Percentiles rank a stretch among this genome's conserved stretches.
Conservation (phyloP, 2,888 invertebrate genomes). For the Volucella inflata region DNA sequence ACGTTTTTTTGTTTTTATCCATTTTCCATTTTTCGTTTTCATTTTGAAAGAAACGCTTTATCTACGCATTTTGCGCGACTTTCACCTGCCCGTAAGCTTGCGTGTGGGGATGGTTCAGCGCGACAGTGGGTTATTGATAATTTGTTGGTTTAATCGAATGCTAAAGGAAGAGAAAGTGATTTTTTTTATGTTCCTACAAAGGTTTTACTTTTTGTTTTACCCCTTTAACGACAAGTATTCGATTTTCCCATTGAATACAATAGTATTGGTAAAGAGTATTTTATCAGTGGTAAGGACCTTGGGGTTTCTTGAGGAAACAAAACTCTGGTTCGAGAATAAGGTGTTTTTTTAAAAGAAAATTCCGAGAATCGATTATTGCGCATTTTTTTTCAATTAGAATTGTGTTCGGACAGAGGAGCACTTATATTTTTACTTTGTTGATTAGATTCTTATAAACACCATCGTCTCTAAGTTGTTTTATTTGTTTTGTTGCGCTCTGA, state of each 20-base stretch:
- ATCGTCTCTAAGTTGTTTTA: too few relatives aligned
- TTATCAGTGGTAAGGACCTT: background rate
- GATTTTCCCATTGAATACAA: background rate
- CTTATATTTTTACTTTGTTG: background rate
- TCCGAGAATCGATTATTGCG: conserved; percentile 16
- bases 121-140: background rate
- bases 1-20: conserved; percentile 37
- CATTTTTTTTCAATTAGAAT: background rate
- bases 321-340: conserved; percentile 1
- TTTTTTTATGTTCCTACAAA: background rate
- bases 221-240: conserved; percentile 17
- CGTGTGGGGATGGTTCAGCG: background rate
- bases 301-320: background rate
- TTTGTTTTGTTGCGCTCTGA: too few relatives aligned
- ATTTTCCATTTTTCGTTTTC: background rate
- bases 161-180: conserved; percentile 37
- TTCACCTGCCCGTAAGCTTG: conserved; percentile 3
- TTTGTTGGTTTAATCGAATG: background rate
- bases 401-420: background rate
- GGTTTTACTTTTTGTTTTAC: background rate
- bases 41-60: conserved; percentile 17
- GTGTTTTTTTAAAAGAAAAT: background rate
- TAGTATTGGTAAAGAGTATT: conserved; percentile 3
- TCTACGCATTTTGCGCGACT: conserved; percentile 37
- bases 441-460: background rate